Evolutionary conservation across 2,888 invertebrate genomes (phyloP).

Genomic region (Alsophila aescularia): DNA sequence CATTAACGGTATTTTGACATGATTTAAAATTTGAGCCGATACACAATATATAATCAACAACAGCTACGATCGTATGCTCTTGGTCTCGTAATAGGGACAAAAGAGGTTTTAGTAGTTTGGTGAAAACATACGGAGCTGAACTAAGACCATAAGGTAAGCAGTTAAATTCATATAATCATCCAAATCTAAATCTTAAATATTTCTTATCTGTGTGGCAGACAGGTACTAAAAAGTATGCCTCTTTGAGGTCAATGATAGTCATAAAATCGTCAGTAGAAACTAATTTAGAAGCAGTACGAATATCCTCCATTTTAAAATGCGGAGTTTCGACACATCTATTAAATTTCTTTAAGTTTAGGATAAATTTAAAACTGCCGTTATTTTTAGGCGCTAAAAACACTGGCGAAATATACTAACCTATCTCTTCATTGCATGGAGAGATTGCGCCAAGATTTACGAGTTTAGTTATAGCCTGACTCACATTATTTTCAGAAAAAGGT

Average conservation of each 20-base stretch:
- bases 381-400: not conserved
- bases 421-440: not conserved
- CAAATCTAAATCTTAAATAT: not conserved
- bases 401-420: not conserved
- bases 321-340: not conserved
- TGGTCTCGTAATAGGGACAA: not conserved
- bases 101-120: not conserved
- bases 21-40: not conserved
- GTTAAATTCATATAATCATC: not conserved
- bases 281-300: not conserved
- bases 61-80: not conserved
- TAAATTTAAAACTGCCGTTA: not conserved
- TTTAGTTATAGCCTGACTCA: not conserved
- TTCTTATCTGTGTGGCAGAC: not conserved
- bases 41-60: not conserved
- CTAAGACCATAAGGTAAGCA: not conserved
- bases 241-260: not conserved
- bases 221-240: not conserved
- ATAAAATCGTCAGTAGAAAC: not conserved
- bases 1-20: not conserved
- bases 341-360: not conserved
- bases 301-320: conserved; percentile 3
- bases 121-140: not conserved
- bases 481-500: not conserved
- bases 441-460: not conserved